phyloP scores from a whole-genome alignment of 1,140 invertebrate genomes.

The Anastrepha ludens region DNA sequence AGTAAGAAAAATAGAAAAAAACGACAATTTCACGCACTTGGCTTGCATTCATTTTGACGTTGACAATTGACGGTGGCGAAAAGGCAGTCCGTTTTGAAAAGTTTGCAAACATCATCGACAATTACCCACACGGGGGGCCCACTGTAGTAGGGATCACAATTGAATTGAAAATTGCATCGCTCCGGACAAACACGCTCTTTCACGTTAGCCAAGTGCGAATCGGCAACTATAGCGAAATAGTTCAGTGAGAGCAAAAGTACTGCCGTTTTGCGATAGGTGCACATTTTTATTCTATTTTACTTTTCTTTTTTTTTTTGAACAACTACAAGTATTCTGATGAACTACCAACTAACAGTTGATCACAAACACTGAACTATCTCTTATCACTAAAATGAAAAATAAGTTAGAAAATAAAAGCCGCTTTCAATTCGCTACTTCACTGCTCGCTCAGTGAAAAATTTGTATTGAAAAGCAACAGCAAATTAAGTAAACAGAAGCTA shows the following conservation, averaged over 20 bases:
- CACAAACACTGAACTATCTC: too few species aligned
- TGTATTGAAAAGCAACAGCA: too few species aligned
- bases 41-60: conserved; percentile 23
- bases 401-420: too few species aligned
- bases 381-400: too few species aligned
- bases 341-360: not conserved
- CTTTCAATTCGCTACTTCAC: too few species aligned
- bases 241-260: not conserved
- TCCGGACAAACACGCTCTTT: not conserved
- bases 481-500: too few species aligned
- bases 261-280: not conserved
- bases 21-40: conserved; percentile 1
- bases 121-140: conserved; percentile 23
- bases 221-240: not conserved
- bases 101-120: conserved; percentile 15
- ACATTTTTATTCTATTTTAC: not conserved
- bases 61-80: conserved; percentile 33
- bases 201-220: not conserved
- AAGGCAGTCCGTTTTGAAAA: conserved; percentile 41
- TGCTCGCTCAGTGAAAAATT: too few species aligned
- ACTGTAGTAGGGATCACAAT: conserved; percentile 32
- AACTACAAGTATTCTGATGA: not conserved
- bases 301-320: not conserved
- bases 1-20: not conserved
- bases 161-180: not conserved